Conservation (phyloP, 1,140 invertebrate genomes). For the Octopus bimaculoides region DNA sequence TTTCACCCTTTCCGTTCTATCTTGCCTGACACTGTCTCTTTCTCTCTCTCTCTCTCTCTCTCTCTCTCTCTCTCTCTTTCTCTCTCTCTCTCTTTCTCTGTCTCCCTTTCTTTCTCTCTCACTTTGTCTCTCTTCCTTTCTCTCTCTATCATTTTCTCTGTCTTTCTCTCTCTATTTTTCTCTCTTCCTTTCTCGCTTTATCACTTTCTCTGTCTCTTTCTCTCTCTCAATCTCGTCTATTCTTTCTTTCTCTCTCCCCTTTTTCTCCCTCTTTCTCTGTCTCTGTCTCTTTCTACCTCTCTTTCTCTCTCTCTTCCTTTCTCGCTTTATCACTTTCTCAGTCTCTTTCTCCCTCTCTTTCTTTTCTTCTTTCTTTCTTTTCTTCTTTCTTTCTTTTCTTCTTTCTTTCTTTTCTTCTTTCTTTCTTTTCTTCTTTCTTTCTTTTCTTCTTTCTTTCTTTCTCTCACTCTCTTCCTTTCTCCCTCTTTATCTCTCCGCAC, state of each 20-base stretch:
- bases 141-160: not conserved
- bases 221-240: not conserved
- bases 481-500: conserved; percentile 11
- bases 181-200: not conserved
- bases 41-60: not conserved
- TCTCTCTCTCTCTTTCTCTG: not conserved
- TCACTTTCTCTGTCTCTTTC: not conserved
- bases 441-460: not conserved
- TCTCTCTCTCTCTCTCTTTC: not conserved
- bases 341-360: conserved; percentile 21
- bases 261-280: not conserved
- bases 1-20: not conserved
- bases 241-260: not conserved
- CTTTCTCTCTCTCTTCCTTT: conserved; percentile 11
- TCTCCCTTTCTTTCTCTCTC: not conserved
- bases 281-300: not conserved
- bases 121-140: not conserved
- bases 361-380: conserved; percentile 18
- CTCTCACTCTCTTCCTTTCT: not conserved
- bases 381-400: not conserved
- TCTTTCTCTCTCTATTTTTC: not conserved
- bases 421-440: conserved; percentile 13
- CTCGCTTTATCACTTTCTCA: conserved; percentile 19
- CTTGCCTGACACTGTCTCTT: not conserved
- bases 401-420: conserved; percentile 11